Percentiles rank a stretch among this genome's conserved stretches.
Conservation (phyloP, 2,888 invertebrate species). For the Aphidoletes aphidimyza region DNA sequence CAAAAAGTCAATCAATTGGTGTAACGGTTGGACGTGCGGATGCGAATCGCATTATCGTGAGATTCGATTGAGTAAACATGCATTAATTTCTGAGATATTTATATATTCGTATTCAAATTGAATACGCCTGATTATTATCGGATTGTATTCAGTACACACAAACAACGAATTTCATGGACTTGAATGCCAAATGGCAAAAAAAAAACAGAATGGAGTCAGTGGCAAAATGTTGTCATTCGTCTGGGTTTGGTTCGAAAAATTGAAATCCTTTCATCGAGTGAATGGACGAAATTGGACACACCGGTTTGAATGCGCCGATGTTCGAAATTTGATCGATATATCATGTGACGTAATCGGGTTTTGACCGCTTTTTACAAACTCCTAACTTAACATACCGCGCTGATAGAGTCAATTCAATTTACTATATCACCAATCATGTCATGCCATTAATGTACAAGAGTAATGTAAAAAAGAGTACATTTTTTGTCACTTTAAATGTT, state of each 20-base stretch:
- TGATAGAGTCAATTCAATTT: background rate
- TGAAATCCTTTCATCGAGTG: background rate
- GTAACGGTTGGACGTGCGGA: background rate
- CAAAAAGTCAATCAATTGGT: constrained; percentile 18
- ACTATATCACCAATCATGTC: too few species aligned
- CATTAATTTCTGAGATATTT: background rate
- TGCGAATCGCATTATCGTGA: too few species aligned
- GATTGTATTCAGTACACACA: background rate
- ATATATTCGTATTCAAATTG: background rate
- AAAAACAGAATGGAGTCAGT: too few species aligned
- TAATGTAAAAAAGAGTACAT: too few species aligned
- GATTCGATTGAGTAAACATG: too few species aligned
- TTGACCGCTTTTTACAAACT: background rate
- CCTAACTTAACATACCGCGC: background rate
- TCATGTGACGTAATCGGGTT: background rate
- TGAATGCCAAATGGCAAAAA: too few species aligned
- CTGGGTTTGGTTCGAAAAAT: background rate
- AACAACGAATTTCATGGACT: background rate
- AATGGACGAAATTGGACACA: too few species aligned
- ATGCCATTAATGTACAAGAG: too few species aligned
- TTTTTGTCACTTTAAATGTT: too few species aligned
- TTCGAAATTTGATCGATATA: background rate
- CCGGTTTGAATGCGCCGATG: background rate
- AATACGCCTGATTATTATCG: constrained; percentile 5
- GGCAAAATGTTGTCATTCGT: constrained; percentile 18